Base-by-base conservation (phyloP, 2,888 invertebrate species). In the Drosophila falleni region DNA sequence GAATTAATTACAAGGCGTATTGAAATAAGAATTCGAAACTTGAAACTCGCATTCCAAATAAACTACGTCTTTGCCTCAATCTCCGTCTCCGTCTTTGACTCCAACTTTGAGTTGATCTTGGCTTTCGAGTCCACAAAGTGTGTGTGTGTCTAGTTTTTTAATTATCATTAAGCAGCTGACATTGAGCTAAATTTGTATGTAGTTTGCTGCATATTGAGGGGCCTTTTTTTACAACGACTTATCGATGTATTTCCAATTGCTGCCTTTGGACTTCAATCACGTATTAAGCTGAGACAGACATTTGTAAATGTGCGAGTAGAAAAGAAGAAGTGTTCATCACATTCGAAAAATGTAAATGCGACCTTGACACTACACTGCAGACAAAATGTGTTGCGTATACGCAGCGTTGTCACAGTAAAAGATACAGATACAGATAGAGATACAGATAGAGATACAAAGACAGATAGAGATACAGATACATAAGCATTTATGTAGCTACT, bases 181-280 rank as follows among this genome's bases (percentile, higher is more conserved):
- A 90, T 90, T 89, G 88, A 90, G 77, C 90, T 72, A 74, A 75
- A 83, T 89, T 78, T 54, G 59, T 60, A 42, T 54, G 59, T 60
- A 42, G 74, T 47, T 61, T 41, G 50, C 31, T 15, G 56, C 49
- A 56, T 16, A 16, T 44, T 49, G 63, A n/a, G 13, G 50, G 50
- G 41, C 33, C 66, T 58, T n/a, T n/a, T n/a, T n/a, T n/a, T n/a
- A n/a, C n/a, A n/a, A 37, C 56, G n/a, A 46, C 15, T n/a, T 62
- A 59, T 78, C 63, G 49, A 56, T 61, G n/a, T 66, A 29, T 60
- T 66, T 63, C 35, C 49, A 60, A 63, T 59, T 60, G 39, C 44
- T 58, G 53, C 42, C 53, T 53, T 55, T 41, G 3, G 46, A 53
- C 62, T 31, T 44, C 49, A 51, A 61, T 61, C 59, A 60, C 51